A percentile compares a stretch with the other conserved stretches of the same genome.
These are phyloP conservation scores for Chlorodrepanis virens DNA, from an alignment of 2,113 vertebrate genomes.

Conservation along the genomic window DNA sequence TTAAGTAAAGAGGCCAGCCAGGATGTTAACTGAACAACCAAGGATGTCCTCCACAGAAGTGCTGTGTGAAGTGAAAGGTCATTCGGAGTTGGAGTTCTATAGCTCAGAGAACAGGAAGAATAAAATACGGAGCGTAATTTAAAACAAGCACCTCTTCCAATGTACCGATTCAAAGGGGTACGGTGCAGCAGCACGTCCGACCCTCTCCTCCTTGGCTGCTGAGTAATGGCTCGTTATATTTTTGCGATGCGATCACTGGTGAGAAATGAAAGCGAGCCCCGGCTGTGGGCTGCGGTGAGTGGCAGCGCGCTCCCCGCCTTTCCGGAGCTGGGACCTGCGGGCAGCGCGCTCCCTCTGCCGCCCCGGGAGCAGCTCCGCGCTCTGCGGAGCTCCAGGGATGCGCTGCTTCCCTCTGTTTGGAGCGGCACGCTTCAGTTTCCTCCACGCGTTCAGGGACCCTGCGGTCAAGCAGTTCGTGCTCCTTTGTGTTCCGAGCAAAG, in stretches of 20 bases:
- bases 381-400: not conserved
- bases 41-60: not conserved
- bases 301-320: not conserved
- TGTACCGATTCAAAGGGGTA: fast-evolving
- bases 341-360: not conserved
- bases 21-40: not conserved
- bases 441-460: not conserved
- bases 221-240: not conserved
- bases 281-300: not conserved
- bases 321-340: not conserved
- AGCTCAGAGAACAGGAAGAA: not conserved
- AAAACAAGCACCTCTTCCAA: not conserved
- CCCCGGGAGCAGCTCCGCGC: fast-evolving
- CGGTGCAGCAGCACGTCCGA: not conserved
- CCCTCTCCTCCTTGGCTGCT: not conserved
- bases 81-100: not conserved
- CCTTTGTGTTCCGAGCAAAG: not conserved
- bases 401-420: fast-evolving
- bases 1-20: not conserved
- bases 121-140: not conserved
- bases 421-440: fast-evolving
- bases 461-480: not conserved
- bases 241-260: fast-evolving
- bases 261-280: not conserved
- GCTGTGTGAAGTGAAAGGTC: not conserved